phyloP scores from a whole-genome alignment of 2,113 vertebrate species.

The Pipa parva region DNA sequence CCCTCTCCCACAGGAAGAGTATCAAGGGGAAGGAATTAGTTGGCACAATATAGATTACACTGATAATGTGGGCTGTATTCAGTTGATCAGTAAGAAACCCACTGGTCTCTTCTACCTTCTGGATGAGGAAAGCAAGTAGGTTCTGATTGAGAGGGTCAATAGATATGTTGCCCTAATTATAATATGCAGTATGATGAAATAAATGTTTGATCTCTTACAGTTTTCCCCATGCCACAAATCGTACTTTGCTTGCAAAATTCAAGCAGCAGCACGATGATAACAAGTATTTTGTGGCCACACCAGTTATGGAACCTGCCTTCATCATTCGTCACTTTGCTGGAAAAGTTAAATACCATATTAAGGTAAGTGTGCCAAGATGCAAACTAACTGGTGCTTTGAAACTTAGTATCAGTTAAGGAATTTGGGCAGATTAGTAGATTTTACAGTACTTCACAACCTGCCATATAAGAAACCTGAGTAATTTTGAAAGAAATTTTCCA shows the following conservation, averaged over 20 bases:
- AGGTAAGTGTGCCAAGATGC: constrained; percentile 72
- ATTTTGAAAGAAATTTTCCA: no score
- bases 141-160: background rate
- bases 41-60: constrained; percentile 98
- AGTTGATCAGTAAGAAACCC: constrained; percentile 96
- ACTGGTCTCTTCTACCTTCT: constrained; percentile 92
- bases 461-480: no score
- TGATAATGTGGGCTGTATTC: constrained; percentile 95
- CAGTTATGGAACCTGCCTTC: constrained; percentile 92
- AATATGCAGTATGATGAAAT: background rate
- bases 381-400: no score
- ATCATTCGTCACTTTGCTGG: constrained; percentile 95
- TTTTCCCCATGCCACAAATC: constrained; percentile 91
- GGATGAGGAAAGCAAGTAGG: constrained; percentile 98
- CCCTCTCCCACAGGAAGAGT: constrained; percentile 84
- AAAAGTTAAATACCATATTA: constrained; percentile 94
- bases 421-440: no score
- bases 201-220: constrained; percentile 52
- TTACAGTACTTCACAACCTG: no score
- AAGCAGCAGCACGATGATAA: constrained; percentile 95
- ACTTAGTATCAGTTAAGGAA: no score
- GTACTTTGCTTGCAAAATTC: constrained; percentile 92
- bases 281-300: constrained; percentile 87
- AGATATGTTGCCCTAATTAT: background rate
- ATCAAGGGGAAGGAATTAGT: constrained; percentile 89